Percentiles rank a stretch among this genome's conserved stretches.
phyloP scores from a whole-genome alignment of 2,113 vertebrate species.

The Lanius ludovicianus region DNA sequence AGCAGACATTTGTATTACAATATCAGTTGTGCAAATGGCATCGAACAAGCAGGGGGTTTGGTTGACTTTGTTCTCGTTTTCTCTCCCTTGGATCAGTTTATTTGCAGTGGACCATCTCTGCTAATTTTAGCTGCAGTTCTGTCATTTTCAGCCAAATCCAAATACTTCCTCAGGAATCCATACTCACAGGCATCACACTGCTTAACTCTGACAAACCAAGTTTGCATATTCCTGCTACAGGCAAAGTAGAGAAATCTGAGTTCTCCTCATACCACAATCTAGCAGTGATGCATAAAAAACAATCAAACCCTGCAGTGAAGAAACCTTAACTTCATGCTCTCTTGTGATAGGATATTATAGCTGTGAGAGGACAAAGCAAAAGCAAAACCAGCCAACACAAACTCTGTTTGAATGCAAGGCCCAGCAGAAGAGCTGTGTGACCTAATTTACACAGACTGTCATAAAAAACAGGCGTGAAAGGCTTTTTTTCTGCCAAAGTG shows the following conservation, averaged over 20 bases:
- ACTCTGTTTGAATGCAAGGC: not conserved
- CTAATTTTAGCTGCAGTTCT: not conserved
- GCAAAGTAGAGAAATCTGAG: not conserved
- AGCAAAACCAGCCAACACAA: not conserved
- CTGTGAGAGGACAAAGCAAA: not conserved
- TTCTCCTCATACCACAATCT: not conserved
- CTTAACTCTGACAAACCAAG: not conserved
- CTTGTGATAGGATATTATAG: not conserved
- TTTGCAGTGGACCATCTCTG: not conserved
- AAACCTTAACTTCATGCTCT: not conserved
- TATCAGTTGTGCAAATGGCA: not conserved
- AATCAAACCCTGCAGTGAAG: not conserved
- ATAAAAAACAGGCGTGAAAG: fast-evolving
- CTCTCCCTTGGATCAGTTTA: not conserved
- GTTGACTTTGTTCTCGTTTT: not conserved
- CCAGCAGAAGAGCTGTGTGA: not conserved
- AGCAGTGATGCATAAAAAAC: not conserved
- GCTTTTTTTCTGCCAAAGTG: not conserved
- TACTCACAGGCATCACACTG: not conserved
- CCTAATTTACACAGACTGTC: not conserved
- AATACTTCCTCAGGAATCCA: not conserved
- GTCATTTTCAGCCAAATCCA: not conserved
- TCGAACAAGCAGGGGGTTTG: not conserved
- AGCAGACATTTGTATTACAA: not conserved
- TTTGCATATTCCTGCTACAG: not conserved